Base-by-base conservation (phyloP, 2,888 invertebrate genomes). In the Apotomis capreana region DNA sequence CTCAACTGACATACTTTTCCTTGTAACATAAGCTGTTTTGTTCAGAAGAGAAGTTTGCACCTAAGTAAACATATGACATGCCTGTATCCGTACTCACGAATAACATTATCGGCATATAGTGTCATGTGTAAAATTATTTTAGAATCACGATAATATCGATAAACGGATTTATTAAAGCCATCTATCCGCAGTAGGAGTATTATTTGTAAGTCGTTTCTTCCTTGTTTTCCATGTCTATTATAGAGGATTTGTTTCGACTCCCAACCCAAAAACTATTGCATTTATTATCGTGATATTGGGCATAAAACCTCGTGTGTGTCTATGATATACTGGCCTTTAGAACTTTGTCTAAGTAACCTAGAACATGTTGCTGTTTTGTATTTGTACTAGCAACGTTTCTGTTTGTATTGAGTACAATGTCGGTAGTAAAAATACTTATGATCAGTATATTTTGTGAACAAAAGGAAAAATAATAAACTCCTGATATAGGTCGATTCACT, bases 1-100 rank as follows among this genome's bases (percentile, higher is more conserved):
- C 4, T 4, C 5, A 13, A 15, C n/a, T 13, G 13, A 13, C 54
- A 10, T 54, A 54, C 15, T 54, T 5, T 54, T 15, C 13, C n/a
- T 9, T 13, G 15, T 54, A 13, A 54, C 6, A 13, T 13, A 54
- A n/a, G 15, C 5, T 13, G 4, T 54, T n/a, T 54, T 49, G 49
- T 49, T 40, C 5, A 67, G 36, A 58, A 49, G 49, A 10, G 10
- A 0, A 55, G 26, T 71, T 81, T 72, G 80, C 79, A 77, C 76
- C 74, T 78, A 76, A 78, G 78, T 79, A 80, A 80, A 78, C 77
- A 78, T 74, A 46, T 79, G 80, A 81, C 79, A 65, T 57, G 65
- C 26, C 26, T 55, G 44, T 10, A 64, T 52, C 10, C n/a, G 37
- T 58, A 58, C 3, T 2, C 5, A 37, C 46, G 46, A 44, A 40